Evolutionary conservation across 2,797 vertebrate species (phyloP).

Genomic region (Enteromius unitaeniatus): DNA sequence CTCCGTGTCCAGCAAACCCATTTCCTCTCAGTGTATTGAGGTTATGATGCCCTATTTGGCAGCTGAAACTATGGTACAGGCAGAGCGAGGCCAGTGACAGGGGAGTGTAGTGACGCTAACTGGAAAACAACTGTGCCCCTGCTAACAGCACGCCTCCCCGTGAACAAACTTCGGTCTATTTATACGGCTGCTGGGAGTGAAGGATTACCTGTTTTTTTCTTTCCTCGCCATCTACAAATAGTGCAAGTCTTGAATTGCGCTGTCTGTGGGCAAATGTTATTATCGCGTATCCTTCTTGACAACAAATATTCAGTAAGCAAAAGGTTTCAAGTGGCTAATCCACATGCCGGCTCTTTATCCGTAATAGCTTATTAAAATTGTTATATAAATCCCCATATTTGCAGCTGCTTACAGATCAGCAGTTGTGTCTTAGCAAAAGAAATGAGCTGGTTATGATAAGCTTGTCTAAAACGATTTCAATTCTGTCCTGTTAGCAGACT

Average conservation of each 20-base stretch:
- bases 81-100: slow-evolving; percentile 56
- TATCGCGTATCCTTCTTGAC: slow-evolving; percentile 55
- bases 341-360: slow-evolving; percentile 29
- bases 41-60: slow-evolving; percentile 62
- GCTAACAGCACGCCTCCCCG: slow-evolving; percentile 67
- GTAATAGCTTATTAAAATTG: slow-evolving; percentile 31
- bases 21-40: slow-evolving; percentile 31
- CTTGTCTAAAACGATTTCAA: not conserved
- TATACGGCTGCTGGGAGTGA: slow-evolving; percentile 64
- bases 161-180: slow-evolving; percentile 69
- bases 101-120: slow-evolving; percentile 64
- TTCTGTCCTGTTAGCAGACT: slow-evolving; percentile 12
- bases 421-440: slow-evolving; percentile 37
- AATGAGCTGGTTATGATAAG: slow-evolving; percentile 38
- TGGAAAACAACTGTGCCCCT: slow-evolving; percentile 73
- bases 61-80: slow-evolving; percentile 39
- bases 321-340: slow-evolving; percentile 48
- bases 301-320: slow-evolving; percentile 37
- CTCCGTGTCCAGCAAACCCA: not conserved
- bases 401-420: slow-evolving; percentile 37
- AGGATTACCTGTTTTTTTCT: slow-evolving; percentile 62
- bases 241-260: slow-evolving; percentile 61
- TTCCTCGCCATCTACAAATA: slow-evolving; percentile 66
- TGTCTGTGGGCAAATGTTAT: slow-evolving; percentile 44
- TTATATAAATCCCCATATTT: slow-evolving; percentile 31